phyloP scores from a whole-genome alignment of 2,888 invertebrate species.

The Caenorhabditis uteleia region DNA sequence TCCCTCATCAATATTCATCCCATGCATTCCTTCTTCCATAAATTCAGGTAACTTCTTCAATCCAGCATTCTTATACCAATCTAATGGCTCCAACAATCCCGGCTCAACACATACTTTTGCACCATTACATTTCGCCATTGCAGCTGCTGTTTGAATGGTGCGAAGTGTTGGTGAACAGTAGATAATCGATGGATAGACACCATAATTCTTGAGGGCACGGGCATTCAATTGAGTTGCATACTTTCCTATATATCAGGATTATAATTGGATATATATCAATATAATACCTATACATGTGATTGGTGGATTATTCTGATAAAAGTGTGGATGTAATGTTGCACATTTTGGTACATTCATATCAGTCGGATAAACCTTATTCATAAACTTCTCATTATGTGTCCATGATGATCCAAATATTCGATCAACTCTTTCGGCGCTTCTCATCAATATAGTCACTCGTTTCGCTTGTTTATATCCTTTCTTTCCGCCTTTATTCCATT shows the following conservation, averaged over 20 bases:
- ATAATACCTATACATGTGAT: slow-evolving; percentile 37
- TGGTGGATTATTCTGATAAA: slow-evolving; percentile 32
- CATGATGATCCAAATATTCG: slow-evolving; percentile 29
- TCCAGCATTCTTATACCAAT: slow-evolving; percentile 32
- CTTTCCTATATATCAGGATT: slow-evolving; percentile 7
- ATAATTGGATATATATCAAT: neutral
- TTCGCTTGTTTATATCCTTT: too few relatives aligned
- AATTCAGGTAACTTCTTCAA: slow-evolving; percentile 27
- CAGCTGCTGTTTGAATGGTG: slow-evolving; percentile 41
- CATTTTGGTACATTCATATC: slow-evolving; percentile 32
- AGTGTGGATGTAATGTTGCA: slow-evolving; percentile 11
- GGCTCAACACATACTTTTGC: slow-evolving; percentile 36
- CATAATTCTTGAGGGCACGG: slow-evolving; percentile 32
- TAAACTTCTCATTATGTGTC: slow-evolving; percentile 25
- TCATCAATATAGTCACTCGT: slow-evolving; percentile 31
- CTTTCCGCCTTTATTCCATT: too few relatives aligned
- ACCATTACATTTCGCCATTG: slow-evolving; percentile 27
- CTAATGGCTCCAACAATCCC: slow-evolving; percentile 43
- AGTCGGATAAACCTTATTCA: slow-evolving; percentile 24
- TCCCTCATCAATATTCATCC: slow-evolving; percentile 12
- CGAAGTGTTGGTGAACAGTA: slow-evolving; percentile 43
- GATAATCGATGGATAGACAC: slow-evolving; percentile 17
- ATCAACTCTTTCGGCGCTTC: slow-evolving; percentile 41
- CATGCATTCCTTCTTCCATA: slow-evolving; percentile 5
- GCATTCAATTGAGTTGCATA: slow-evolving; percentile 22